phyloP scores from a whole-genome alignment of 92 coral and sea anemone species.

The Phenganax marumi region DNA sequence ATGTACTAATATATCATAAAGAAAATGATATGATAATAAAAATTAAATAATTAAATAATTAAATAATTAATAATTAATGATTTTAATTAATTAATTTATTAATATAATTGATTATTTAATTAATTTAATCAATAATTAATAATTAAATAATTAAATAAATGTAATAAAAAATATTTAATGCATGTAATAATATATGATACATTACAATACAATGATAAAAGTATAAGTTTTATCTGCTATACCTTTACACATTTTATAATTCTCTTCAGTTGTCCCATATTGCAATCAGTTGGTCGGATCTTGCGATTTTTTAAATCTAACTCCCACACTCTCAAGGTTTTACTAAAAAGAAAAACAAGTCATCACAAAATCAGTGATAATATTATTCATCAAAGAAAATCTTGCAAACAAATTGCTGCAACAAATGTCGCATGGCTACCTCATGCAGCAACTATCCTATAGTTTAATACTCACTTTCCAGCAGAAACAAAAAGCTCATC shows the following conservation, averaged over 20 bases:
- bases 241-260: slow-evolving; percentile 92
- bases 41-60: neutral
- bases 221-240: neutral
- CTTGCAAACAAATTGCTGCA: too few species aligned
- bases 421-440: too few species aligned
- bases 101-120: too few species aligned
- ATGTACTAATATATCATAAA: too few species aligned
- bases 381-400: too few species aligned
- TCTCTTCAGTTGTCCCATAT: slow-evolving; percentile 91
- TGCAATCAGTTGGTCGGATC: slow-evolving; percentile 83
- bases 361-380: neutral
- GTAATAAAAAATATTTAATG: neutral
- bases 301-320: slow-evolving; percentile 81
- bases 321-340: slow-evolving; percentile 93
- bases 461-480: slow-evolving; percentile 78
- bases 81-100: too few species aligned
- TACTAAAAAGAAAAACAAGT: slow-evolving; percentile 46
- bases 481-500: slow-evolving; percentile 90
- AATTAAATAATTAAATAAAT: too few species aligned
- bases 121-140: too few species aligned
- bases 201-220: neutral
- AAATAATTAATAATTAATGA: neutral
- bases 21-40: neutral
- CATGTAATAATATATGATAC: neutral
- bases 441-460: neutral